Conservation (phyloP, 2,797 vertebrate species). For the Catostomus latipinnis region DNA sequence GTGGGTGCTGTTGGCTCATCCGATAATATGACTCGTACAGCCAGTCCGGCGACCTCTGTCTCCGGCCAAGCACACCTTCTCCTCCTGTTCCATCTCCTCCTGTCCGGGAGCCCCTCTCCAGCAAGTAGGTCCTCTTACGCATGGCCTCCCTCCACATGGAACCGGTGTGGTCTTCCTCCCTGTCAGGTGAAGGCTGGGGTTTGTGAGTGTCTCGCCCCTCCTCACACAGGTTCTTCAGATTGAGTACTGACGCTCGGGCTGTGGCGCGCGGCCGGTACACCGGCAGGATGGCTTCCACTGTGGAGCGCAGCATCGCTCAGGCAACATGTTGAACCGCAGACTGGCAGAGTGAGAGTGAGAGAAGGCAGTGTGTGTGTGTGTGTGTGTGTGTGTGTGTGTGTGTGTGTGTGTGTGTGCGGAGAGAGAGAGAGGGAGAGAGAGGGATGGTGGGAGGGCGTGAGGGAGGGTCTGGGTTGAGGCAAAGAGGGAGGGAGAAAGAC, state of each 20-base stretch:
- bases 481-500: neutral
- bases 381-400: neutral
- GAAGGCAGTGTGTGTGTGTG: constrained; percentile 3
- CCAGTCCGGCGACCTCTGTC: constrained; percentile 89
- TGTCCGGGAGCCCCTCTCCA: constrained; percentile 73
- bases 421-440: constrained; percentile 28
- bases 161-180: constrained; percentile 42
- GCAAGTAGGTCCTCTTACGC: constrained; percentile 87
- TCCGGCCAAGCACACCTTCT: constrained; percentile 52
- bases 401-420: neutral
- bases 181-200: constrained; percentile 26
- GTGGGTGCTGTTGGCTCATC: constrained; percentile 99
- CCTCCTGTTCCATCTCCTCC: constrained; percentile 41
- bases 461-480: constrained; percentile 30
- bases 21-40: constrained; percentile 94
- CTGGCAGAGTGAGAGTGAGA: constrained; percentile 24
- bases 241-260: constrained; percentile 53
- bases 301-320: constrained; percentile 64
- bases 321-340: constrained; percentile 63
- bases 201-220: constrained; percentile 39
- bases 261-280: constrained; percentile 46
- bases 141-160: constrained; percentile 78
- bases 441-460: neutral
- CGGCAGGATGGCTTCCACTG: constrained; percentile 60
- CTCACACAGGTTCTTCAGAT: constrained; percentile 51